phyloP scores from a whole-genome alignment of 1,140 invertebrate species.

The Cydia strobilella region DNA sequence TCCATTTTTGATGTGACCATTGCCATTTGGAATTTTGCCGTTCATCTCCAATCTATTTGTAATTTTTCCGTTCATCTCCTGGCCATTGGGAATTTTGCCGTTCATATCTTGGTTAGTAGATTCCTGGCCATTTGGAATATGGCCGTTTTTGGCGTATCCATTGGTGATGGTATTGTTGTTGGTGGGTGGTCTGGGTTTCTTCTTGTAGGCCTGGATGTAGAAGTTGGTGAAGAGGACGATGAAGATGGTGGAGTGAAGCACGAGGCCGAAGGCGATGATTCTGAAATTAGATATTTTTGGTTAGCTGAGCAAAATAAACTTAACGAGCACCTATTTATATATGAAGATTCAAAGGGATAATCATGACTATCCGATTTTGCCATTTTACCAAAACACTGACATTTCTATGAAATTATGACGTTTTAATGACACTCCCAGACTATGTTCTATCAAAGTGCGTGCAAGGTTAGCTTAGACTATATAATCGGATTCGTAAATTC shows the following conservation, averaged over 20 bases:
- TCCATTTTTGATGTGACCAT: conserved; percentile 42
- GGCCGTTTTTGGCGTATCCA: conserved; percentile 37
- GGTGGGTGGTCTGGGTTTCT: conserved; percentile 44
- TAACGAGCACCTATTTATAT: background rate
- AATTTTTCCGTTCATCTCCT: conserved; percentile 20
- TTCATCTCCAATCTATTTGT: background rate
- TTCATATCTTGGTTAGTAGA: conserved; percentile 26
- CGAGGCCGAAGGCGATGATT: conserved; percentile 86
- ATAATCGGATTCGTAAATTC: too few relatives aligned
- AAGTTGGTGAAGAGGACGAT: conserved; percentile 95
- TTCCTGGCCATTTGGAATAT: conserved; percentile 21
- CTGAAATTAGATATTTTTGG: conserved; percentile 49
- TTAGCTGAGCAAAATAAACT: background rate
- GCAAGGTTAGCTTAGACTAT: too few relatives aligned
- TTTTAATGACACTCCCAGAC: too few relatives aligned
- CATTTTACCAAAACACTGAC: too few relatives aligned
- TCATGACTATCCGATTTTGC: too few relatives aligned
- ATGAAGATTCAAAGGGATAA: too few relatives aligned
- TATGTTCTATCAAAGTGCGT: too few relatives aligned
- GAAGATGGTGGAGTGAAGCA: conserved; percentile 94
- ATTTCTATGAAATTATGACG: too few relatives aligned
- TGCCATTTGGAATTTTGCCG: conserved; percentile 24
- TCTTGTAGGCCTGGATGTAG: conserved; percentile 91
- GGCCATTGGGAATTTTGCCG: conserved; percentile 23
- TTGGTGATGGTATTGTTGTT: conserved; percentile 55